Conservation (phyloP, 2,797 vertebrate genomes). For the Hypotaenidia philippensis region DNA sequence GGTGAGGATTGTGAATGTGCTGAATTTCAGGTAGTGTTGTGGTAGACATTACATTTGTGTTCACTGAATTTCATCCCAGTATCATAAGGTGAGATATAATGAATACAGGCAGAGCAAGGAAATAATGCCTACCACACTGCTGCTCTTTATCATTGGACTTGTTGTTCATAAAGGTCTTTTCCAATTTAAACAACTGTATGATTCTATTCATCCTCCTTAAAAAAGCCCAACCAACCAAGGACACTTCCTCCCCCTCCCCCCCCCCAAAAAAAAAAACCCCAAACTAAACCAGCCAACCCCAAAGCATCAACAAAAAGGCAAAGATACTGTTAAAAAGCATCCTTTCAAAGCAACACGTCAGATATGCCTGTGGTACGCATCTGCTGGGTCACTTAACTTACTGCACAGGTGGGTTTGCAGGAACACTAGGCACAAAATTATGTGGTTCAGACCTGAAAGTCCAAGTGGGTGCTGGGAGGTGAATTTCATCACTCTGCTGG, state of each 20-base stretch:
- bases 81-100: background rate
- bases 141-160: background rate
- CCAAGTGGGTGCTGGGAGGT: background rate
- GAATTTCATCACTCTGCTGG: background rate
- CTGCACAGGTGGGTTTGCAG: background rate
- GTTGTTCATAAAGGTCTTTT: too few relatives aligned
- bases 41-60: background rate
- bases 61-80: background rate
- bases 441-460: rapidly evolving
- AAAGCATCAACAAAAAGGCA: background rate
- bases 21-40: background rate
- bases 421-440: background rate
- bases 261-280: background rate
- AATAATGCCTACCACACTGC: background rate
- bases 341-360: background rate
- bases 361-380: background rate
- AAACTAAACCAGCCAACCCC: background rate
- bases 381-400: background rate
- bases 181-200: too few relatives aligned
- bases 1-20: background rate
- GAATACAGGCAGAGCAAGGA: background rate
- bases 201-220: too few relatives aligned
- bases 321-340: background rate
- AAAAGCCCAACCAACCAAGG: too few relatives aligned
- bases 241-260: too few relatives aligned